Percentiles rank a stretch among this genome's conserved stretches.
phyloP scores from a whole-genome alignment of 2,888 invertebrate species.

The Vanessa cardui region DNA sequence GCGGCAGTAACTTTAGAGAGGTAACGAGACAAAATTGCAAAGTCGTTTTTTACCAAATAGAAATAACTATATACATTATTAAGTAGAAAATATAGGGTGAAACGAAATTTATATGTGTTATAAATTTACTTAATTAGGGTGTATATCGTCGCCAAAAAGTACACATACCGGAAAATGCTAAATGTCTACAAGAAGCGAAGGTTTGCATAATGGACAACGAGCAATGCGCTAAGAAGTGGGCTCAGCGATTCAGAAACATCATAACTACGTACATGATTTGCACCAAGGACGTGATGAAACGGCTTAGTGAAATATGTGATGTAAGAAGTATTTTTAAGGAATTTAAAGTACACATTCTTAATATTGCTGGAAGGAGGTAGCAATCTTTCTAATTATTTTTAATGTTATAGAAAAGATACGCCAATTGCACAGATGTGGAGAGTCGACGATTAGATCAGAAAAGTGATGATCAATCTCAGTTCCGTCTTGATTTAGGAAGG shows the following conservation, averaged over 20 bases:
- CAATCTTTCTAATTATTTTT: background rate
- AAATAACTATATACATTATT: background rate
- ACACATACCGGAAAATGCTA: conserved; percentile 64
- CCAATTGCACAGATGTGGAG: conserved; percentile 75
- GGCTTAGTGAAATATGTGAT: conserved; percentile 71
- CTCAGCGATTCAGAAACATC: conserved; percentile 66
- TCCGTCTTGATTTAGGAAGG: conserved; percentile 65
- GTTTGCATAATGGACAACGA: conserved; percentile 78
- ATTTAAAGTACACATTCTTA: too few species aligned
- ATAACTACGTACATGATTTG: conserved; percentile 77
- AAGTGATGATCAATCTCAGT: conserved; percentile 40
- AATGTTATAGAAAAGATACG: conserved; percentile 66
- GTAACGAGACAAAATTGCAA: conserved; percentile 44
- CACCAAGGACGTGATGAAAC: conserved; percentile 73
- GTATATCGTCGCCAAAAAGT: conserved; percentile 65
- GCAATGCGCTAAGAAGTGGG: conserved; percentile 75
- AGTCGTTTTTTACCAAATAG: background rate
- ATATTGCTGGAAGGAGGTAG: too few species aligned
- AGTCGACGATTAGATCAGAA: conserved; percentile 45
- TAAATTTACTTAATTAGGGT: conserved; percentile 51
- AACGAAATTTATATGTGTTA: too few species aligned
- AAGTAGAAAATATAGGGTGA: too few species aligned
- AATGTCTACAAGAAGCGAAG: conserved; percentile 72
- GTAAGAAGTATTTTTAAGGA: conserved; percentile 50
- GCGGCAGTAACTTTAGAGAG: conserved; percentile 73